Base-by-base conservation (phyloP, 2,113 vertebrate genomes). In the Nycticryphes semicollaris region DNA sequence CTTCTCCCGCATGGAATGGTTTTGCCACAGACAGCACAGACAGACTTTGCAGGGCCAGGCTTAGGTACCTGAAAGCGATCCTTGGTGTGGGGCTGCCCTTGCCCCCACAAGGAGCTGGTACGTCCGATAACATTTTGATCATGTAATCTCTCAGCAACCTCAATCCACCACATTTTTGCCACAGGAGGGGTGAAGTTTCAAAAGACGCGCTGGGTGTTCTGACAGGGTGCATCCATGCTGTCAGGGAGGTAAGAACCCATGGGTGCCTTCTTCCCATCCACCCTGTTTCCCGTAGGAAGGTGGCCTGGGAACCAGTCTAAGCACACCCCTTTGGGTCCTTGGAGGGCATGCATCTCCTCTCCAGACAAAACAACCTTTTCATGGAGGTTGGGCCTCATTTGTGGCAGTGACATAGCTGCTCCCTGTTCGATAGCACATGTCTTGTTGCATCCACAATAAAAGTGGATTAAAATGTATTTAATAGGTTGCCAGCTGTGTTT, bases 1-100 rank as follows among this genome's bases (percentile, higher is more conserved):
- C 70, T 67, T 33, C 23, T 68, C 50, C 43, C 23, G 8, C 7
- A 7, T 35, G 43, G 41, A 51, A 16, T 47, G 68, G 27, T 37
- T 67, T 87, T 77, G 64, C 31, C 64, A 8, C 33, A 43, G n/a
- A 31, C 60, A 57, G 37, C 30, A 35, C 23, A 27, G 57, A 54
- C 13, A 45, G 23, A 48, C 1, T 56, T 76, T 56, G 50, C n/a
- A 54, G 82, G 24, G 31, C 27, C 54, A 54, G 54, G 18, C 35
- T 35, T 23, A 14, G 48, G 24, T 35, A 18, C 33, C n/a, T 0
- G 0, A 4, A 11, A 18, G 28, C 0, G 1, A 25, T 24, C 33
- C 33, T 41, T 51, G 6, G 18, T 67, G 41, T 25, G 47, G 54
- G 12, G 17, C 62, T 48, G 54, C 14, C 27, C 21, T 41, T 43